Base-by-base conservation (phyloP, 2,113 vertebrate species). In the Ammodytes marinus region DNA sequence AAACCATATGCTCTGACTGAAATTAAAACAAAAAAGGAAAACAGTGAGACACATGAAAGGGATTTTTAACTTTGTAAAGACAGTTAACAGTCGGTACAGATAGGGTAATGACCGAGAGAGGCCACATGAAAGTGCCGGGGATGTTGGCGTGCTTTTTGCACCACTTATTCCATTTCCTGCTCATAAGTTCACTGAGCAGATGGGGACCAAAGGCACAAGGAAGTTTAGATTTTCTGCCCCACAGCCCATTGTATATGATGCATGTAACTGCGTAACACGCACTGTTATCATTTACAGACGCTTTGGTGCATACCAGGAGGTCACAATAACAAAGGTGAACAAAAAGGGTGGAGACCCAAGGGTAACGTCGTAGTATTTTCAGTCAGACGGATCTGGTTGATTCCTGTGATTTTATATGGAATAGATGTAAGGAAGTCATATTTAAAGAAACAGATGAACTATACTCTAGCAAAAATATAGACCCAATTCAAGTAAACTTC, bases 1-100 rank as follows among this genome's bases (percentile, higher is more conserved):
- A 94, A 95, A 95, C 96, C 97, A 97, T 96, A 97, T 98, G 97
- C 95, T 98, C 96, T 90, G 96, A 96, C 94, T 97, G 95, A 96
- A 96, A 95, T 95, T 96, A 95, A 96, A 94, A 90, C 85, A 92
- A 94, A 95, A 88, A 92, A 92, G 79, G 85, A 90, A 92, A 72
- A 91, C 27, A 27, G 27, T 27, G 68, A 85, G 95, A 92, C 94
- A 99, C 97, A 98, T 99, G 96, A 99, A 99, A 99, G 96, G 95
- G 93, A 95, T 94, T 94, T 93, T 94, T 89, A 95, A 95, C 96
- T 97, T 96, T 97, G 96, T 96, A 96, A 96, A 96, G 92, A 91
- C 90, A 92, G 92, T 92, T 90, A 89, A 89, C 91, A 91, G 92
- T 88, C 73, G 46, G 79, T 92, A 92, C 92, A 90, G 90, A 95